A percentile compares a stretch with the other conserved stretches of the same genome.
Conservation (phyloP, 2,113 vertebrate genomes). For the Periophthalmus modestus region DNA sequence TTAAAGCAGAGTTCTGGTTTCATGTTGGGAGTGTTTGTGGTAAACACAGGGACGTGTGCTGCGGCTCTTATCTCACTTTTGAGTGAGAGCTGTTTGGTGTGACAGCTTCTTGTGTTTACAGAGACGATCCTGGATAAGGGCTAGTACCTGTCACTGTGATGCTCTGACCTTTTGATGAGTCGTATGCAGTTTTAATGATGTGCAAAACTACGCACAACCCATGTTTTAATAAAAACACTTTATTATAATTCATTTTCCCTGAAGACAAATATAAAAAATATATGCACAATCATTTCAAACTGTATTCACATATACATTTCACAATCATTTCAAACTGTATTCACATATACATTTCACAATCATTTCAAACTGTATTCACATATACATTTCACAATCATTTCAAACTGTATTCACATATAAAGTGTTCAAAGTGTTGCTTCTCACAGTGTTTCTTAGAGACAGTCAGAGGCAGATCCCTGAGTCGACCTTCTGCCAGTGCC, state of each 20-base stretch:
- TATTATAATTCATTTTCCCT: constrained; percentile 39
- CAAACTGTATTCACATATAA: constrained; percentile 18
- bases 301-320: constrained; percentile 14
- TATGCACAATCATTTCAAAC: constrained; percentile 21
- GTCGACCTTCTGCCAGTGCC: constrained; percentile 5
- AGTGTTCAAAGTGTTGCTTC: constrained; percentile 16
- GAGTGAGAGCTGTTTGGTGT: constrained; percentile 52
- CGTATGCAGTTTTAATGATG: constrained; percentile 7
- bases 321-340: constrained; percentile 18
- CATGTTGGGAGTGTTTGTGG: constrained; percentile 33
- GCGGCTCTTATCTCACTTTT: constrained; percentile 9
- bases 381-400: constrained; percentile 19
- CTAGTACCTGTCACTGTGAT: constrained; percentile 26
- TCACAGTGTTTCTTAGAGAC: constrained; percentile 24
- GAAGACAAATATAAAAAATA: constrained; percentile 36
- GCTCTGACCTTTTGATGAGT: constrained; percentile 48
- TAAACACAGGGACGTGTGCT: constrained; percentile 19
- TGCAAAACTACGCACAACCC: neutral
- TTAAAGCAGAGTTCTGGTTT: constrained; percentile 51
- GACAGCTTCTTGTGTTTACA: constrained; percentile 61
- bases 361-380: constrained; percentile 14
- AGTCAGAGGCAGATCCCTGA: neutral
- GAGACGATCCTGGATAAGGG: constrained; percentile 34
- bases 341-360: constrained; percentile 27
- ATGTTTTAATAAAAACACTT: constrained; percentile 37